phyloP scores from a whole-genome alignment of 2,888 invertebrate genomes.

The Eurytoma californica region DNA sequence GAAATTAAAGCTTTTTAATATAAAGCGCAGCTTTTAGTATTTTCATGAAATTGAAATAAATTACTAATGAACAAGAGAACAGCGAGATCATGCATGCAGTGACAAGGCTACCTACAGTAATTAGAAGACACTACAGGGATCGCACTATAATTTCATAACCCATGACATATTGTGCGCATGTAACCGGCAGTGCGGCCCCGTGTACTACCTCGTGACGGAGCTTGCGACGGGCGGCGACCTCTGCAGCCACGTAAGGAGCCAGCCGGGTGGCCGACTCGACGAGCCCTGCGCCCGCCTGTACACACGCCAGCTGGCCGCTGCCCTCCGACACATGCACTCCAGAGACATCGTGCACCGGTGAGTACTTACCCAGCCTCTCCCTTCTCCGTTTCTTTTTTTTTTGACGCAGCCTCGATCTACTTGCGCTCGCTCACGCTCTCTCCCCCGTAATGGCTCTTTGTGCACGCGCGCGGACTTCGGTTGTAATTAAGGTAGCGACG shows the following conservation, averaged over 20 bases:
- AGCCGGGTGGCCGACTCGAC: slow-evolving; percentile 77
- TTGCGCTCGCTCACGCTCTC: neutral
- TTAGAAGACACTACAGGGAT: neutral
- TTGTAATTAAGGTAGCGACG: slow-evolving; percentile 17
- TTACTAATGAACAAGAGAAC: too few relatives aligned
- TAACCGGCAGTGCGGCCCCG: slow-evolving; percentile 79
- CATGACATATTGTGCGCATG: neutral
- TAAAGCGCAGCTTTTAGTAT: too few relatives aligned
- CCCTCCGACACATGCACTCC: slow-evolving; percentile 82
- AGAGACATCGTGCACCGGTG: slow-evolving; percentile 83
- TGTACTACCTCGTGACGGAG: slow-evolving; percentile 86
- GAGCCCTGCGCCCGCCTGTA: slow-evolving; percentile 78
- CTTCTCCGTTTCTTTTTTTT: neutral
- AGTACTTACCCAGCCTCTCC: slow-evolving; percentile 57
- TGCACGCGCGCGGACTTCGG: neutral
- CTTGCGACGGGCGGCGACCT: slow-evolving; percentile 84
- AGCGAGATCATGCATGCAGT: neutral
- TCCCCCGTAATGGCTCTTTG: neutral
- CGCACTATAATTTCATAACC: neutral
- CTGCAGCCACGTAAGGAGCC: slow-evolving; percentile 80
- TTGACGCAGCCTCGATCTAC: too few relatives aligned
- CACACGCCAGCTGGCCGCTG: slow-evolving; percentile 82
- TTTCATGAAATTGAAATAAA: too few relatives aligned
- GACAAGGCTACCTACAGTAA: neutral
- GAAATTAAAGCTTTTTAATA: too few relatives aligned